phyloP scores from a whole-genome alignment of 2,113 vertebrate genomes.

The Eptatretus burgeri region DNA sequence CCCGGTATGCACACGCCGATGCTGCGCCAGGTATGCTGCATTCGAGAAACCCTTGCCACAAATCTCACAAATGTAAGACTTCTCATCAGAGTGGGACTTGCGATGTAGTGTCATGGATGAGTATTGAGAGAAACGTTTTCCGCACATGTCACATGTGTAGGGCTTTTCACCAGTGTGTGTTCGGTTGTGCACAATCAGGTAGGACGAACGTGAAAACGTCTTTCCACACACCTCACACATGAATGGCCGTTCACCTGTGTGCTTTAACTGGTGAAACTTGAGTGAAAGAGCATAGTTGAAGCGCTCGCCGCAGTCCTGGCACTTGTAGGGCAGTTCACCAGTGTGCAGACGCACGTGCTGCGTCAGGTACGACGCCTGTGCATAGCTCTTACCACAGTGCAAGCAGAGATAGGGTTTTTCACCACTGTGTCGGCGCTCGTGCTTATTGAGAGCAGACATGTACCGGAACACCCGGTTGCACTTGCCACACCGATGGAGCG shows the following conservation, averaged over 20 bases:
- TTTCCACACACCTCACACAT: slow-evolving; percentile 5
- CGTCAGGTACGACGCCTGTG: neutral
- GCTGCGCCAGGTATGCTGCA: neutral
- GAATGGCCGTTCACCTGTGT: slow-evolving; percentile 7
- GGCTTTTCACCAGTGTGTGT: neutral
- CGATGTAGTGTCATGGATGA: slow-evolving; percentile 7
- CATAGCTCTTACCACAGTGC: slow-evolving; percentile 5
- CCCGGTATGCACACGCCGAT: slow-evolving; percentile 6
- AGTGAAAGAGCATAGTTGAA: slow-evolving; percentile 6
- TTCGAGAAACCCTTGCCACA: slow-evolving; percentile 1
- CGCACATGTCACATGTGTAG: neutral
- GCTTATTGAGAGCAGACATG: neutral
- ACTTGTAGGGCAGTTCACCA: neutral
- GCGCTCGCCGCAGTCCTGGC: neutral
- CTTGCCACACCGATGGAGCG: neutral
- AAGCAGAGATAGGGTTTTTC: slow-evolving; percentile 2
- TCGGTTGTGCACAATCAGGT: neutral
- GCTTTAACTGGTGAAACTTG: slow-evolving; percentile 3
- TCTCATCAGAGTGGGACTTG: neutral
- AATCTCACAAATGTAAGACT: neutral
- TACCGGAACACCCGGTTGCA: slow-evolving; percentile 5
- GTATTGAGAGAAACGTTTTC: slow-evolving; percentile 1
- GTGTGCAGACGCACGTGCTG: slow-evolving; percentile 7
- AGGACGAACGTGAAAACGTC: neutral
- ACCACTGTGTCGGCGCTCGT: neutral